Conservation (phyloP, 2,888 invertebrate genomes). For the Hipparchia semele region DNA sequence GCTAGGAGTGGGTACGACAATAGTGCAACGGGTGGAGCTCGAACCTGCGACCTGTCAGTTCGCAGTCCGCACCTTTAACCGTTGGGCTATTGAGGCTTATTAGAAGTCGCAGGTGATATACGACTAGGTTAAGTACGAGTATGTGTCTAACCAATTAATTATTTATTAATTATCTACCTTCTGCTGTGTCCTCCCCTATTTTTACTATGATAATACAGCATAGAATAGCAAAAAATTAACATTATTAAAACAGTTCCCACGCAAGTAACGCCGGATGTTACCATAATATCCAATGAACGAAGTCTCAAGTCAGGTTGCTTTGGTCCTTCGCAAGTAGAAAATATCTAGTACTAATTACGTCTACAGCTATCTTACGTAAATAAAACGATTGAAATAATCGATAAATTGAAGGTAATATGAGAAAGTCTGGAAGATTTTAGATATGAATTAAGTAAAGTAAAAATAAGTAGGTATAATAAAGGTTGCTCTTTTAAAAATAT, state of each 20-base stretch:
- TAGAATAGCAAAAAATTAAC: not conserved
- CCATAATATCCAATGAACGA: constrained; percentile 26
- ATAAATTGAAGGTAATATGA: not conserved
- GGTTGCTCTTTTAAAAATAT: no score
- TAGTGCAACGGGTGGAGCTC: no score
- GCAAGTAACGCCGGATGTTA: constrained; percentile 26
- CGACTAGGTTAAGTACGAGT: no score
- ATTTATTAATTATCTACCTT: no score
- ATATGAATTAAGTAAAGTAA: no score
- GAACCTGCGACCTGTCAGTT: no score
- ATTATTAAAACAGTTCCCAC: constrained; percentile 25
- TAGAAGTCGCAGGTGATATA: not conserved
- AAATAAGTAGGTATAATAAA: no score
- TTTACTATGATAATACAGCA: not conserved
- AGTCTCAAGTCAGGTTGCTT: constrained; percentile 17
- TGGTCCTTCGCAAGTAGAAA: constrained; percentile 40
- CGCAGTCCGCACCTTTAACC: no score
- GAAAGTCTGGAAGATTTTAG: not conserved
- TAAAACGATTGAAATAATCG: not conserved
- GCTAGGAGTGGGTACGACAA: no score
- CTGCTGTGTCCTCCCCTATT: not conserved
- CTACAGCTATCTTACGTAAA: constrained; percentile 42
- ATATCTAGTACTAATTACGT: constrained; percentile 20
- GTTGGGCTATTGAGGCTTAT: no score
- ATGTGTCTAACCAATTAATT: no score